Percentiles rank a stretch among this genome's conserved stretches.
Evolutionary conservation across 2,797 vertebrate genomes (phyloP).

Genomic region (Sarcophilus harrisii): DNA sequence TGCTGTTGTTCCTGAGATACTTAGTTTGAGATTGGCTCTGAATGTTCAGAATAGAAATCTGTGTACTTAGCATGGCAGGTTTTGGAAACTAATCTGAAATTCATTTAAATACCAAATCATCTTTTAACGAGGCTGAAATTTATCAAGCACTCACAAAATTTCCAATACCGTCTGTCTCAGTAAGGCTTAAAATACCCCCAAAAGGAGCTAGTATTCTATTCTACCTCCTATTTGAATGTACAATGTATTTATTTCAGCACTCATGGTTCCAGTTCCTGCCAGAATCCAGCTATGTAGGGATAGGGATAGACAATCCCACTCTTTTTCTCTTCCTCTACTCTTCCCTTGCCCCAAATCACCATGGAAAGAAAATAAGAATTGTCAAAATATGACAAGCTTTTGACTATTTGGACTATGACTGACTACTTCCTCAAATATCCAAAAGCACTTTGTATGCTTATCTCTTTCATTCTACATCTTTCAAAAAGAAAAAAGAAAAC

Average conservation of each 20-base stretch:
- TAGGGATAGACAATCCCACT: not conserved
- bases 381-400: not conserved
- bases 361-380: not conserved
- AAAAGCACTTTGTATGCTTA: slow-evolving; percentile 37
- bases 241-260: slow-evolving; percentile 4
- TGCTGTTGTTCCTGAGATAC: not conserved
- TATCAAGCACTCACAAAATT: not conserved
- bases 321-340: not conserved
- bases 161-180: slow-evolving; percentile 27
- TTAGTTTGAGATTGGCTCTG: not conserved
- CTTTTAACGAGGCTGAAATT: slow-evolving; percentile 8
- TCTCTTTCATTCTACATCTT: slow-evolving; percentile 23
- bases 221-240: slow-evolving; percentile 17
- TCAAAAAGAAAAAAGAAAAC: not conserved
- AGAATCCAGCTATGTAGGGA: slow-evolving; percentile 9
- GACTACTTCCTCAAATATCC: slow-evolving; percentile 3
- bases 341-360: not conserved
- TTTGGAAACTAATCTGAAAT: slow-evolving; percentile 19
- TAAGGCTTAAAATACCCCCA: not conserved
- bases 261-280: slow-evolving; percentile 4
- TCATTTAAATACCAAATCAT: slow-evolving; percentile 9
- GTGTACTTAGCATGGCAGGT: not conserved
- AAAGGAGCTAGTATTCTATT: not conserved
- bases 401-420: not conserved
- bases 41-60: slow-evolving; percentile 21